Conservation (phyloP, 1,140 invertebrate species). For the Drosophila kurseongensis region DNA sequence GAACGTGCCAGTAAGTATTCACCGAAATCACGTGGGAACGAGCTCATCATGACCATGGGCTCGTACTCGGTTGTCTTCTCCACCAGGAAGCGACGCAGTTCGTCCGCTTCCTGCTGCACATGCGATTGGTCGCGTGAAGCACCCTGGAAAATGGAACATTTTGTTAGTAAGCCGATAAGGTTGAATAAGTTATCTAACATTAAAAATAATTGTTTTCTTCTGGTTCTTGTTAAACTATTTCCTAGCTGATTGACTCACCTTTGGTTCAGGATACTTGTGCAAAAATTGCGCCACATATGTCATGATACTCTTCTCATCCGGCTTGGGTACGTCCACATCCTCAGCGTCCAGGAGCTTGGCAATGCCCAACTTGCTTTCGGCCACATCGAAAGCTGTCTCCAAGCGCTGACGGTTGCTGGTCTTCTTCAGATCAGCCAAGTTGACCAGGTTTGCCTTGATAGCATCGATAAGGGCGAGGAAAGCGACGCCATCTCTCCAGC, state of each 20-base stretch:
- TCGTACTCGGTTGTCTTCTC: slow-evolving; percentile 89
- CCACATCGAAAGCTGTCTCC: slow-evolving; percentile 97
- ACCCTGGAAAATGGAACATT: no score
- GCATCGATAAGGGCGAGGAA: slow-evolving; percentile 98
- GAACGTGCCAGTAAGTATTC: slow-evolving; percentile 90
- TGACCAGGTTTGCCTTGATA: slow-evolving; percentile 96
- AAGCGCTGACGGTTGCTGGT: slow-evolving; percentile 91
- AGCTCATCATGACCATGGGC: slow-evolving; percentile 87
- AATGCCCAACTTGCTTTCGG: slow-evolving; percentile 96
- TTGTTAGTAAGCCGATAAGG: no score
- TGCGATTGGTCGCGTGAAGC: slow-evolving; percentile 81
- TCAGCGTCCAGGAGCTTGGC: slow-evolving; percentile 96
- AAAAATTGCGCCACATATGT: slow-evolving; percentile 99
- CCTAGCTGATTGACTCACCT: slow-evolving; percentile 85
- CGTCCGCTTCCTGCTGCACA: slow-evolving; percentile 92
- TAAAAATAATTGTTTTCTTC: no score
- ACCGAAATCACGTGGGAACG: slow-evolving; percentile 88
- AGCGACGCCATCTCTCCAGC: slow-evolving; percentile 98
- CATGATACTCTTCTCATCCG: slow-evolving; percentile 99
- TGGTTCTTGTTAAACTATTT: no score
- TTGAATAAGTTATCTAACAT: no score
- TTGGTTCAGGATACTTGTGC: slow-evolving; percentile 96
- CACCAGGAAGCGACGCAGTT: slow-evolving; percentile 92
- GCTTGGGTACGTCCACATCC: slow-evolving; percentile 98
- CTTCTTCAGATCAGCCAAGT: slow-evolving; percentile 91